Conservation (phyloP, 2,797 vertebrate species). For the Argentina silus region DNA sequence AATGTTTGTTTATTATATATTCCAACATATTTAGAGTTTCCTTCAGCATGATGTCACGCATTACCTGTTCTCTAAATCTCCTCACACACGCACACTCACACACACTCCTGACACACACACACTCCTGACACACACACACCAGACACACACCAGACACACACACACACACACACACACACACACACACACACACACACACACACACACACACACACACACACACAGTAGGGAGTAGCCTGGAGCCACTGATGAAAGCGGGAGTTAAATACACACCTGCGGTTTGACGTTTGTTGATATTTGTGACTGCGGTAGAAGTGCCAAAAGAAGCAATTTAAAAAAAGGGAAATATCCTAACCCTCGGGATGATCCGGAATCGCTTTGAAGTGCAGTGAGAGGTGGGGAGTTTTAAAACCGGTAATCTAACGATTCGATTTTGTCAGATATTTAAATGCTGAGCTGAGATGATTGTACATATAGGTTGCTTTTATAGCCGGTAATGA, state of each 20-base stretch:
- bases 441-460: neutral
- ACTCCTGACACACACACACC: too few species aligned
- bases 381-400: neutral
- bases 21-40: too few species aligned
- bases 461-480: neutral
- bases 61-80: too few species aligned
- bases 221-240: neutral
- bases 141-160: too few species aligned
- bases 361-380: neutral
- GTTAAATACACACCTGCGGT: neutral
- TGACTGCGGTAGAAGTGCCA: neutral
- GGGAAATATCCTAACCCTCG: neutral
- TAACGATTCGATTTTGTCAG: neutral
- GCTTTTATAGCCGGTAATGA: neutral
- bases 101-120: too few species aligned
- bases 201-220: too few species aligned
- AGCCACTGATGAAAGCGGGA: neutral
- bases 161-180: too few species aligned
- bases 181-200: too few species aligned
- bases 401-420: neutral
- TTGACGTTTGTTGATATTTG: constrained; percentile 6
- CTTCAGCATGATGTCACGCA: too few species aligned
- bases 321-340: neutral
- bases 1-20: too few species aligned
- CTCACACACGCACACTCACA: too few species aligned